phyloP scores from a whole-genome alignment of 2,113 vertebrate genomes.

The Thalassarche chlororhynchos region DNA sequence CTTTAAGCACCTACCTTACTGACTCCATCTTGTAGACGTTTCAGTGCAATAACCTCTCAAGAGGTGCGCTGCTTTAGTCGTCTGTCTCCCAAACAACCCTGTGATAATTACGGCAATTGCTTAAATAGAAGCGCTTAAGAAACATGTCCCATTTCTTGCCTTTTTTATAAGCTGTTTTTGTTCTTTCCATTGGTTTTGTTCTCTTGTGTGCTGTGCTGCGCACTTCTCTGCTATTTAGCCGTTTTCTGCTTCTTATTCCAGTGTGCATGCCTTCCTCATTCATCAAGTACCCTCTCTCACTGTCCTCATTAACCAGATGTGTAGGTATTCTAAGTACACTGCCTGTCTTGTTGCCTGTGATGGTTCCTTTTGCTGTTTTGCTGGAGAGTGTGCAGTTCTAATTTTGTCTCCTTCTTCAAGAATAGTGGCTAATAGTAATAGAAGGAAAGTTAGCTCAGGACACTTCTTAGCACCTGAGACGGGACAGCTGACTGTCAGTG shows the following conservation, averaged over 20 bases:
- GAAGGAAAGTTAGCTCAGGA: not conserved
- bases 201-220: not conserved
- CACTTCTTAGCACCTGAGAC: not conserved
- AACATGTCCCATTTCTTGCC: not conserved
- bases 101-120: not conserved
- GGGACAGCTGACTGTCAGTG: not conserved
- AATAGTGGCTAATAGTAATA: not conserved
- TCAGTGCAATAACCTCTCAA: not conserved
- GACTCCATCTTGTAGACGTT: not conserved
- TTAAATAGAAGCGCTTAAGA: not conserved
- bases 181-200: not conserved
- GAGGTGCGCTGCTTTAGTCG: not conserved
- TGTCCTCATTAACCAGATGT: not conserved
- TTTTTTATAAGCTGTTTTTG: not conserved
- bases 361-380: not conserved
- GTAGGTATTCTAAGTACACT: not conserved
- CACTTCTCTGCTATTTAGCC: not conserved
- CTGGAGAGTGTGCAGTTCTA: not conserved
- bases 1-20: not conserved
- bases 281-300: not conserved
- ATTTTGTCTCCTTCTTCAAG: not conserved
- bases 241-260: not conserved
- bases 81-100: not conserved
- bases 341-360: not conserved
- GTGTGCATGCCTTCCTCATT: not conserved